These are phyloP conservation scores for Cryptoprocta ferox DNA, from an alignment of 2,797 vertebrate species.

Conservation along the genomic window DNA sequence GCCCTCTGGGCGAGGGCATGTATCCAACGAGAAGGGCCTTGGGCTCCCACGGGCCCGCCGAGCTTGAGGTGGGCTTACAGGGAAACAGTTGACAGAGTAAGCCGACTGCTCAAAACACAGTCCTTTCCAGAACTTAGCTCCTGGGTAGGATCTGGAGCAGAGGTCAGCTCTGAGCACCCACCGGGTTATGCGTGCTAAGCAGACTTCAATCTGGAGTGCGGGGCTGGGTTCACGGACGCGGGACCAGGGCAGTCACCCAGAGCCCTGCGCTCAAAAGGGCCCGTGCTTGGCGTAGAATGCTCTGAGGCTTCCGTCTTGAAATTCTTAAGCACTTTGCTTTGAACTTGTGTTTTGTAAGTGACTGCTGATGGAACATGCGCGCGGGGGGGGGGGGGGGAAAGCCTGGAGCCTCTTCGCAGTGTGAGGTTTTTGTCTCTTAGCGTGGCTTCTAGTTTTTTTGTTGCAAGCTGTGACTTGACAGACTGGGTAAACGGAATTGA, in stretches of 20 bases:
- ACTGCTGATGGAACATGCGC: neutral
- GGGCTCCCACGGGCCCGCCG: neutral
- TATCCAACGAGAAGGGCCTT: neutral
- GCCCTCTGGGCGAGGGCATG: neutral
- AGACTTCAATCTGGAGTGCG: no score
- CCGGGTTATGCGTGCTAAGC: accelerated
- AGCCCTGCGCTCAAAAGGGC: neutral
- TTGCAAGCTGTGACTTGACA: neutral
- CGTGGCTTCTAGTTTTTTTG: neutral
- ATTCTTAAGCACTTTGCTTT: neutral
- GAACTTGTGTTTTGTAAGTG: neutral
- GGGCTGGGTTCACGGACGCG: neutral
- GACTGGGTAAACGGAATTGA: neutral
- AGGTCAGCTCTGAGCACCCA: no score
- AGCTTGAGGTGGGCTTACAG: neutral
- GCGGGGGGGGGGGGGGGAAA: no score
- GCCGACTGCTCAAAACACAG: neutral
- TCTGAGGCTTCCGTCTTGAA: neutral
- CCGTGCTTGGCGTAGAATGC: neutral
- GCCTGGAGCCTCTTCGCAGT: neutral
- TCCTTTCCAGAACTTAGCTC: neutral
- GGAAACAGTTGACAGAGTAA: neutral
- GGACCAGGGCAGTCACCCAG: neutral
- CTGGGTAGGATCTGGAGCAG: neutral
- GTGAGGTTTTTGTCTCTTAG: neutral